Evolutionary conservation across 2,888 invertebrate genomes (phyloP).

Genomic region (Mamestra brassicae): DNA sequence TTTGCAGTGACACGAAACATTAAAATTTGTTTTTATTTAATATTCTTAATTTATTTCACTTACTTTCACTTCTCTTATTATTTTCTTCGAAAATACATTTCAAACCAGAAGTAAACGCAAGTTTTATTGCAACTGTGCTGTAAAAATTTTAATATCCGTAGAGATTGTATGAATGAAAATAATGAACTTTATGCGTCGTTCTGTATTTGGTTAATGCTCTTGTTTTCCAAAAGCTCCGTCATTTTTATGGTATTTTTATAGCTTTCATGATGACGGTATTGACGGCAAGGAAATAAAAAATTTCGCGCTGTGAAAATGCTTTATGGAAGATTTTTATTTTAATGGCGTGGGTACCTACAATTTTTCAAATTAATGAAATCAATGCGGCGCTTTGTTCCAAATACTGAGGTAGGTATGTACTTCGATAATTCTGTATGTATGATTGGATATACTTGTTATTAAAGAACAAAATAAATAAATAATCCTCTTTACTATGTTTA

Average conservation of each 20-base stretch:
- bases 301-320: conserved; percentile 19
- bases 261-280: conserved; percentile 32
- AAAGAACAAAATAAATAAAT: neutral
- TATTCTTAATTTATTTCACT: no score
- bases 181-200: conserved; percentile 27
- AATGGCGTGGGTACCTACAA: neutral
- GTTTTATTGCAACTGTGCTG: neutral
- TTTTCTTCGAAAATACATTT: neutral
- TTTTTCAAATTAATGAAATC: neutral
- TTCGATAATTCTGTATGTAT: no score
- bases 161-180: conserved; percentile 12
- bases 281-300: conserved; percentile 27
- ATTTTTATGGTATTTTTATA: conserved; percentile 47
- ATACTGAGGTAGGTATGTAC: neutral
- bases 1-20: no score
- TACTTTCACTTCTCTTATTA: neutral
- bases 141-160: neutral
- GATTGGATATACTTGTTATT: no score
- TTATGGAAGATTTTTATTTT: conserved; percentile 23
- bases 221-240: conserved; percentile 38
- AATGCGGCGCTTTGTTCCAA: neutral
- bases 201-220: conserved; percentile 39
- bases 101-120: neutral
- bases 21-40: no score
- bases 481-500: no score